These are phyloP conservation scores for Trachelus troglodyta DNA, from an alignment of 2,888 invertebrate genomes.

Conservation along the genomic window DNA sequence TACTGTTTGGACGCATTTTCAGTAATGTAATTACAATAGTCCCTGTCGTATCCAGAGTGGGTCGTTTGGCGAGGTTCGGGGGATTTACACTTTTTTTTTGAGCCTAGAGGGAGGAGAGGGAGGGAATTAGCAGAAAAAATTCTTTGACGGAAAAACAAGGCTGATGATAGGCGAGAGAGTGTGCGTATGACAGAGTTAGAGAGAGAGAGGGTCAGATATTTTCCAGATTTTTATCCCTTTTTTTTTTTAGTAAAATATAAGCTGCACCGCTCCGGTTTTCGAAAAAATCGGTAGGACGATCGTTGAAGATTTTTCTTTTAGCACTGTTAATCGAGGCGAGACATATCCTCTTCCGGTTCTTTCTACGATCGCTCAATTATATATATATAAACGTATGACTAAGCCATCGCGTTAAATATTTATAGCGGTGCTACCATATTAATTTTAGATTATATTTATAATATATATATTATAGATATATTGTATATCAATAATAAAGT, in stretches of 20 bases:
- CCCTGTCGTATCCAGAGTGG: background rate
- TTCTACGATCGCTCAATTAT: background rate
- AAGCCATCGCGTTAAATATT: background rate
- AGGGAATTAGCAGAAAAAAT: background rate
- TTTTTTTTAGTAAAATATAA: conserved; percentile 36
- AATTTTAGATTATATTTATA: background rate
- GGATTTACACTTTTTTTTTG: conserved; percentile 10
- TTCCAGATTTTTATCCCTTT: background rate
- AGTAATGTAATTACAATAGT: conserved; percentile 3
- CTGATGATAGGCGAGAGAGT: background rate
- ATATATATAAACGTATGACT: background rate
- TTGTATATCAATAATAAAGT: background rate
- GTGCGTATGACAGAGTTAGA: background rate
- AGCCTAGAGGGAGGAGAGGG: background rate
- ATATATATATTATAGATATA: background rate
- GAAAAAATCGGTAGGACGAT: background rate
- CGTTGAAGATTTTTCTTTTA: background rate
- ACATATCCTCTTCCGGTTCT: background rate
- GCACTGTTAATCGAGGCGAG: background rate
- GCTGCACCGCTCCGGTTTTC: conserved; percentile 13
- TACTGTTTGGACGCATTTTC: conserved; percentile 3
- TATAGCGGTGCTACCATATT: background rate
- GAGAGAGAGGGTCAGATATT: background rate
- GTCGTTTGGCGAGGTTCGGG: background rate
- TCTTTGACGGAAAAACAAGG: background rate